These are phyloP conservation scores for Hesperophylax magnus DNA, from an alignment of 1,140 invertebrate genomes.

Conservation along the genomic window DNA sequence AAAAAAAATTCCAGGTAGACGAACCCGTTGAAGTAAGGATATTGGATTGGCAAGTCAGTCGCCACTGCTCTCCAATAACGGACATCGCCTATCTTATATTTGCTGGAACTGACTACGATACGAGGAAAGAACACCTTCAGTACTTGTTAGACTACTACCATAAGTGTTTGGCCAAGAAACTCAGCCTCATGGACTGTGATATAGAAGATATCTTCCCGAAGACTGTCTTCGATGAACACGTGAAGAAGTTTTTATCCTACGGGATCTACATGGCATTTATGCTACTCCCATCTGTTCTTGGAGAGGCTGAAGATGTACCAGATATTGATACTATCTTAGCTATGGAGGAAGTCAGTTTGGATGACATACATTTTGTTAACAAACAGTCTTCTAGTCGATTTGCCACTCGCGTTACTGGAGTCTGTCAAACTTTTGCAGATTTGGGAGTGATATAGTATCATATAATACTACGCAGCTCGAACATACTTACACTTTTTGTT, in stretches of 20 bases:
- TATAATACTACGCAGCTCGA: too few relatives aligned
- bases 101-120: conserved; percentile 61
- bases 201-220: conserved; percentile 56
- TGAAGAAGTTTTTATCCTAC: conserved; percentile 48
- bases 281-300: conserved; percentile 35
- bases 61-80: conserved; percentile 63
- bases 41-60: conserved; percentile 66
- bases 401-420: conserved; percentile 22
- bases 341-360: conserved; percentile 30
- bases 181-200: conserved; percentile 63
- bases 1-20: conserved; percentile 38
- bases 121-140: conserved; percentile 59
- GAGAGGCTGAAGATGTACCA: conserved; percentile 46
- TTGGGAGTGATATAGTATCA: background rate
- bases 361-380: conserved; percentile 22
- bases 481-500: too few relatives aligned
- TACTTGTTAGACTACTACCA: conserved; percentile 73
- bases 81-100: conserved; percentile 68
- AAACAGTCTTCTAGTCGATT: conserved; percentile 2
- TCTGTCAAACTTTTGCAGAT: conserved; percentile 9
- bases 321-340: conserved; percentile 41
- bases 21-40: conserved; percentile 60
- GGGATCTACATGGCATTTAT: conserved; percentile 46
- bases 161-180: conserved; percentile 63
- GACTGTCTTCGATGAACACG: conserved; percentile 58